Conservation (phyloP, 2,113 vertebrate genomes). For the Alligator sinensis region DNA sequence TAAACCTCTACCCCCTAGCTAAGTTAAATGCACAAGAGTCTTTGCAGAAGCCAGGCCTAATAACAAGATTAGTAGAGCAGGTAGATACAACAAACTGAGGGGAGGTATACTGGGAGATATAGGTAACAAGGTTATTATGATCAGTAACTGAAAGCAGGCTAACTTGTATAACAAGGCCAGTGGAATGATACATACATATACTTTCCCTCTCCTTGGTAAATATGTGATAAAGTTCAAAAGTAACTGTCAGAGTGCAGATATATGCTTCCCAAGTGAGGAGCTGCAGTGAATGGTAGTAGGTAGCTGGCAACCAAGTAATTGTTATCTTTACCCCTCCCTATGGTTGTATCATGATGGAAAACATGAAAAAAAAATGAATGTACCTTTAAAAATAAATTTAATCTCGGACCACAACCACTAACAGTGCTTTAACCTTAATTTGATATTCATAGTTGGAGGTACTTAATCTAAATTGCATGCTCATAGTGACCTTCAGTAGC, state of each 20-base stretch:
- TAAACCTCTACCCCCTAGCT: no score
- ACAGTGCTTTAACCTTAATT: background rate
- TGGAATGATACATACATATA: constrained; percentile 17
- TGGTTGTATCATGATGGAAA: background rate
- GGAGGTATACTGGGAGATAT: constrained; percentile 36
- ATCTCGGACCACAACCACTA: constrained; percentile 27
- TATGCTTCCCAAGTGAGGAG: background rate
- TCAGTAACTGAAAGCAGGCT: constrained; percentile 9
- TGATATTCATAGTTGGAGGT: background rate
- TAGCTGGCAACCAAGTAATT: background rate
- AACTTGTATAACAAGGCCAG: background rate
- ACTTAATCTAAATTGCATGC: no score
- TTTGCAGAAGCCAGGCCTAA: background rate
- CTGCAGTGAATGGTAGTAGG: background rate
- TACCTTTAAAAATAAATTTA: background rate
- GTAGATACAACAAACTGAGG: constrained; percentile 47
- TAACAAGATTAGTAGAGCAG: constrained; percentile 26
- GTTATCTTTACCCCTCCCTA: background rate
- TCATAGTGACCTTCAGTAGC: no score
- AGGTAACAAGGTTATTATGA: background rate
- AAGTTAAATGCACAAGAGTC: constrained; percentile 3
- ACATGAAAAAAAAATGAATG: background rate
- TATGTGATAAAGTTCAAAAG: background rate
- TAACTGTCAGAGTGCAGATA: background rate
- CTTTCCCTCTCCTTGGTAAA: background rate